Conservation (phyloP, 2,113 vertebrate species). For the Nesogale talazaci region DNA sequence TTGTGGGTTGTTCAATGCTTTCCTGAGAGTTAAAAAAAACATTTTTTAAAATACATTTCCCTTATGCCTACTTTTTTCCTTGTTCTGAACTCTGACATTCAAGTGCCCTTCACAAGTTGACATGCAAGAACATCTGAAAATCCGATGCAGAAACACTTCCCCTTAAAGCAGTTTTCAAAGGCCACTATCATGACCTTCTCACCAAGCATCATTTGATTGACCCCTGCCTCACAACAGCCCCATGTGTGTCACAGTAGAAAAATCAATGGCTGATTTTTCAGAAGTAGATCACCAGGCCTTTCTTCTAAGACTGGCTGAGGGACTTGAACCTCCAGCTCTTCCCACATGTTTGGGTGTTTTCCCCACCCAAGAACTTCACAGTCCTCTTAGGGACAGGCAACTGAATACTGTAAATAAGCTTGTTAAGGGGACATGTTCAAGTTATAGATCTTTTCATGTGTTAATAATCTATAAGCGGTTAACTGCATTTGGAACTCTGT, state of each 20-base stretch:
- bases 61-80: conserved; percentile 76
- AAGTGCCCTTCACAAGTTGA: conserved; percentile 23
- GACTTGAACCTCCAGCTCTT: background rate
- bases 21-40: conserved; percentile 67
- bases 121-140: conserved; percentile 64
- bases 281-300: background rate
- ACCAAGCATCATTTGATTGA: background rate
- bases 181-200: background rate
- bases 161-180: background rate
- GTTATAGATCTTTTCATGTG: conserved; percentile 11
- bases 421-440: background rate
- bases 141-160: background rate
- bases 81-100: conserved; percentile 74
- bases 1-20: conserved; percentile 57
- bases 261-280: background rate
- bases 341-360: background rate
- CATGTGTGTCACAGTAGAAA: background rate
- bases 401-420: background rate
- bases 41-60: conserved; percentile 72
- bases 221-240: background rate
- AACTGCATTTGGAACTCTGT: background rate
- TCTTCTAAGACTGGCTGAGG: background rate
- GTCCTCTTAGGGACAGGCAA: background rate
- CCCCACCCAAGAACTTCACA: background rate
- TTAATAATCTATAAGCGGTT: background rate